Evolutionary conservation across 2,888 invertebrate species (phyloP).

Genomic region (Polia nebulosa): DNA sequence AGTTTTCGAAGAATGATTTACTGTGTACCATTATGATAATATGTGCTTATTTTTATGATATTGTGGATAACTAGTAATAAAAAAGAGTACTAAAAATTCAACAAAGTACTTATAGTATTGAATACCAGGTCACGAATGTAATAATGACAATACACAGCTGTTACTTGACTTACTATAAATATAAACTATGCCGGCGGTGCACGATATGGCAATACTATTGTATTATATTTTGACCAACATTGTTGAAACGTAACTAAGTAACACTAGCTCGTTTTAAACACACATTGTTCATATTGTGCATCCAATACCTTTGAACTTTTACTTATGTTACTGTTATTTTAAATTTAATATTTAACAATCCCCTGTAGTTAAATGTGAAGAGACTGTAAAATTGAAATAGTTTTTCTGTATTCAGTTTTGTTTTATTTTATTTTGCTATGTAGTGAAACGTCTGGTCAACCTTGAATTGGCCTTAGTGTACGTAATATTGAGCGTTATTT

Average conservation of each 20-base stretch:
- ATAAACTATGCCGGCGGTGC: constrained; percentile 45
- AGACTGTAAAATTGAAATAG: constrained; percentile 9
- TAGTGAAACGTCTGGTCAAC: constrained; percentile 25
- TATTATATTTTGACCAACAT: constrained; percentile 43
- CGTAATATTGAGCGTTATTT: constrained; percentile 26
- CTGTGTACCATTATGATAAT: constrained; percentile 15
- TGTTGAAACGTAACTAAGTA: constrained; percentile 45
- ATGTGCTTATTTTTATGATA: constrained; percentile 30
- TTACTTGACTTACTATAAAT: constrained; percentile 30
- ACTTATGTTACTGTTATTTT: constrained; percentile 59
- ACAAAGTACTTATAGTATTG: constrained; percentile 6
- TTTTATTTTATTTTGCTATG: constrained; percentile 31
- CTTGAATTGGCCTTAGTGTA: constrained; percentile 34
- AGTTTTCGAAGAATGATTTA: neutral
- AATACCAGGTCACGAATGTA: constrained; percentile 3
- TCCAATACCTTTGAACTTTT: constrained; percentile 72
- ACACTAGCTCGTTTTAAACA: constrained; percentile 38
- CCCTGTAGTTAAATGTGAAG: constrained; percentile 22
- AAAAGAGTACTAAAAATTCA: neutral
- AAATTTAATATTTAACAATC: constrained; percentile 10
- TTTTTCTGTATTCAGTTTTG: constrained; percentile 24
- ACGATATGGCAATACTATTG: constrained; percentile 65
- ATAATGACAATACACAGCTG: constrained; percentile 41
- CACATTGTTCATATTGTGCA: constrained; percentile 69
- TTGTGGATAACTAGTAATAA: constrained; percentile 33